These are phyloP conservation scores for Spilarctia lutea DNA, from an alignment of 2,888 invertebrate species.

Conservation along the genomic window DNA sequence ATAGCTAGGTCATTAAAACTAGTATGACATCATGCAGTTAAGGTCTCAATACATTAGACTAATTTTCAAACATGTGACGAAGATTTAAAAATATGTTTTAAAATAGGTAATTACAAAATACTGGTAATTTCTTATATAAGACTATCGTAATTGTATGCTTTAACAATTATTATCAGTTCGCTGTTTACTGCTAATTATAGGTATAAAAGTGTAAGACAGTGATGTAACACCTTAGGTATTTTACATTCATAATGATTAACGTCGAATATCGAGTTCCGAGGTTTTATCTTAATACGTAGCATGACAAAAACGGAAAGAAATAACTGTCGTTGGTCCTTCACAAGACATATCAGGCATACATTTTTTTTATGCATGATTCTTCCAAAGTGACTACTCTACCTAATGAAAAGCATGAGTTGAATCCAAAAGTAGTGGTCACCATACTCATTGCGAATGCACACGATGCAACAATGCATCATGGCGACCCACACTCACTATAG, in stretches of 20 bases:
- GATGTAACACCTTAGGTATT: background rate
- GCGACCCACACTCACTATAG: no score
- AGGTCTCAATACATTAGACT: conserved; percentile 8
- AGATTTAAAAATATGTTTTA: background rate
- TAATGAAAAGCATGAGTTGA: no score
- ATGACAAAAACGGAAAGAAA: background rate
- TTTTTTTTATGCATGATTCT: no score
- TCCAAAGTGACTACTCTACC: no score
- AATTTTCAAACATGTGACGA: background rate
- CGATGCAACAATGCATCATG: no score
- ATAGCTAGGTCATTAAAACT: conserved; percentile 3
- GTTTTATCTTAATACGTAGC: background rate
- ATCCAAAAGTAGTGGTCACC: no score
- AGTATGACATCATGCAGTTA: conserved; percentile 17
- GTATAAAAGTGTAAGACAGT: background rate
- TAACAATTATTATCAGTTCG: background rate
- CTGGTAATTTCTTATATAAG: background rate
- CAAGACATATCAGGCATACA: background rate
- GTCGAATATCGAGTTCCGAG: background rate
- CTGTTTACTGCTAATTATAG: background rate
- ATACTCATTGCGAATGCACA: no score
- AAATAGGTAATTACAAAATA: background rate
- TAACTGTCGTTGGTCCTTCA: background rate
- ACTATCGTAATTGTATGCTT: background rate
- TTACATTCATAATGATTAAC: background rate